These are phyloP conservation scores for Ametastegia equiseti DNA, from an alignment of 2,888 invertebrate species.

Conservation along the genomic window DNA sequence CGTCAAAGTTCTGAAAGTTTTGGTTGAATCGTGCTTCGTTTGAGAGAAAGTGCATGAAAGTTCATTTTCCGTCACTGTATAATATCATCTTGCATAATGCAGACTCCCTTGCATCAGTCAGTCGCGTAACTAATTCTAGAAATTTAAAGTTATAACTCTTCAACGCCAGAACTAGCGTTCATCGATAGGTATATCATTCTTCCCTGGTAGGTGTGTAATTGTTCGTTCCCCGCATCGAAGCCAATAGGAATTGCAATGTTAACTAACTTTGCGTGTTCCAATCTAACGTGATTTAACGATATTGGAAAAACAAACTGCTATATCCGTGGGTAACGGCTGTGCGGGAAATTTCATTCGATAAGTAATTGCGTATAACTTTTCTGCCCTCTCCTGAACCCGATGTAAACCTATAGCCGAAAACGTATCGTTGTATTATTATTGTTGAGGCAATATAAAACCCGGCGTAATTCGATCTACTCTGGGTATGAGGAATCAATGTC, in stretches of 20 bases:
- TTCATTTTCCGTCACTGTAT: background rate
- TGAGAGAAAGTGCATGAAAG: background rate
- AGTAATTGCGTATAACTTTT: slow-evolving; percentile 13
- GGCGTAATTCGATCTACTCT: background rate
- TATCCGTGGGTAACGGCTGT: background rate
- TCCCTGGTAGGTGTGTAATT: background rate
- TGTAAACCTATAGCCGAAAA: background rate
- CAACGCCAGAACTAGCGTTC: no score
- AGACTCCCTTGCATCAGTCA: background rate
- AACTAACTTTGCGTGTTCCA: slow-evolving; percentile 9
- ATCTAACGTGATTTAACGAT: slow-evolving; percentile 28
- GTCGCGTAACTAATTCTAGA: background rate
- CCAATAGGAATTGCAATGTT: background rate
- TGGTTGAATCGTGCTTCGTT: background rate
- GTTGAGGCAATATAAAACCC: background rate
- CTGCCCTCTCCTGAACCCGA: background rate
- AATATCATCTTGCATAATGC: background rate
- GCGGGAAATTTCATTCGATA: slow-evolving; percentile 6
- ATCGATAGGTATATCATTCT: no score
- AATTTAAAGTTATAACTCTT: background rate
- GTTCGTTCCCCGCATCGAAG: background rate
- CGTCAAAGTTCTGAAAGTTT: background rate
- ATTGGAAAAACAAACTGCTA: background rate
- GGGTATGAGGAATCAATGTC: background rate
- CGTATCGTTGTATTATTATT: background rate